phyloP scores from a whole-genome alignment of 2,797 vertebrate species.

The Eulemur rubriventer region DNA sequence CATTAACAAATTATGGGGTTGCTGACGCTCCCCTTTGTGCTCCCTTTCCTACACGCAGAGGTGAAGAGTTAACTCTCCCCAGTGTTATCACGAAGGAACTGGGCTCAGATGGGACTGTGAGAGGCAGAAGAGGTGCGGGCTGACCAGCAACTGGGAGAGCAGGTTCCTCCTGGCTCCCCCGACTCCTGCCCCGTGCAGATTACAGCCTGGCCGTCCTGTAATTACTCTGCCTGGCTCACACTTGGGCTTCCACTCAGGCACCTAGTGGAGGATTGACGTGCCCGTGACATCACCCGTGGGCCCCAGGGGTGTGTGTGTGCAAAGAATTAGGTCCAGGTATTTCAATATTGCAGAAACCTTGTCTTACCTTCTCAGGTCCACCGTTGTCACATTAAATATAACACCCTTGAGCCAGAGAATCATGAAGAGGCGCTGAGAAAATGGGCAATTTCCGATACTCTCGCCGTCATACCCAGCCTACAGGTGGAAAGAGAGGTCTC shows the following conservation, averaged over 20 bases:
- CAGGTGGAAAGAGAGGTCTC: not conserved
- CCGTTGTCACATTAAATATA: constrained; percentile 96
- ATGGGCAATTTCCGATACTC: constrained; percentile 96
- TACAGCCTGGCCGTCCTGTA: accelerated
- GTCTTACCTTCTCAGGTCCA: constrained; percentile 94
- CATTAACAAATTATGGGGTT: not conserved
- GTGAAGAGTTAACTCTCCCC: not conserved
- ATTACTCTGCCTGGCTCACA: not conserved
- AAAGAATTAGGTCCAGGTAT: not conserved
- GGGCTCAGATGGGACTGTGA: not conserved
- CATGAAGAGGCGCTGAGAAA: constrained; percentile 98
- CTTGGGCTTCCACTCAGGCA: accelerated
- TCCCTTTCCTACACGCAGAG: not conserved
- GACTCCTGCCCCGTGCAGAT: not conserved
- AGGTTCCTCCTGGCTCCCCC: not conserved
- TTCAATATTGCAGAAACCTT: not conserved
- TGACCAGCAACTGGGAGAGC: not conserved
- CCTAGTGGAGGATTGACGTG: not conserved
- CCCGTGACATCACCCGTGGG: accelerated
- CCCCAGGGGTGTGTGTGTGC: not conserved
- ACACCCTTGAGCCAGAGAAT: constrained; percentile 98
- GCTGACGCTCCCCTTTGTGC: not conserved
- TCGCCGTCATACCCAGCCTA: constrained; percentile 96
- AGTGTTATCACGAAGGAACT: accelerated
- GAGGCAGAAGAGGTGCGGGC: not conserved